Evolutionary conservation across 2,113 vertebrate species (phyloP).

Genomic region (Semnopithecus entellus): DNA sequence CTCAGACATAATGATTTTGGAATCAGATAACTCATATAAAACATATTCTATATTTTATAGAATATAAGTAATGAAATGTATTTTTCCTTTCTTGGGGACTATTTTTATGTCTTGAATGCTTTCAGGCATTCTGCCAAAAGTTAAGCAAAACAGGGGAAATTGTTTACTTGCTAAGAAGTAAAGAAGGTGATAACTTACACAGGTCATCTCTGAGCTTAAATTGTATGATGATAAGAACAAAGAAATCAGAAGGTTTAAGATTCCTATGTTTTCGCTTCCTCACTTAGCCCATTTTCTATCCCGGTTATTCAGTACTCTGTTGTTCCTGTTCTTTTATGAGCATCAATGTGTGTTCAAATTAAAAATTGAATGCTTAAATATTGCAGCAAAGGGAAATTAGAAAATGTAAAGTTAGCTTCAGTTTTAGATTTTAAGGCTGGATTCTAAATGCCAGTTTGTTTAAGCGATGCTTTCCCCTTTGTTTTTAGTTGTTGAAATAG

Average conservation of each 20-base stretch:
- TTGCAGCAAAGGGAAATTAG: neutral
- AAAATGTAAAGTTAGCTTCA: neutral
- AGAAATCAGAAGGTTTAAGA: neutral
- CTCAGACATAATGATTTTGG: neutral
- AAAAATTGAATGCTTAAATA: constrained; percentile 25
- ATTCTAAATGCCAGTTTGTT: neutral
- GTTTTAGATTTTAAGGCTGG: neutral
- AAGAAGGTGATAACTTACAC: neutral
- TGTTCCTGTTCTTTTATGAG: neutral
- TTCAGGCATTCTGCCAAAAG: neutral
- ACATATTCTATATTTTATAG: neutral
- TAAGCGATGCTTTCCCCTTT: neutral
- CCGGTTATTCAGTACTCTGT: neutral
- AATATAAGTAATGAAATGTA: neutral
- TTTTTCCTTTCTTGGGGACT: neutral
- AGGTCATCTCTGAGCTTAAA: neutral
- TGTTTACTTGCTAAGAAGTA: neutral
- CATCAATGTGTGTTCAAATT: neutral
- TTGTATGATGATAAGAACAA: neutral
- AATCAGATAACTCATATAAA: neutral
- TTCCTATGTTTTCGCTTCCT: neutral
- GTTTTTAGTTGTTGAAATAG: constrained; percentile 12
- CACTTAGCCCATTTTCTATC: neutral
- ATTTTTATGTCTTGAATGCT: neutral
- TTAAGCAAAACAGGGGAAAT: neutral